Evolutionary conservation across 2,797 vertebrate species (phyloP).

Genomic region (Sylvilagus floridanus): DNA sequence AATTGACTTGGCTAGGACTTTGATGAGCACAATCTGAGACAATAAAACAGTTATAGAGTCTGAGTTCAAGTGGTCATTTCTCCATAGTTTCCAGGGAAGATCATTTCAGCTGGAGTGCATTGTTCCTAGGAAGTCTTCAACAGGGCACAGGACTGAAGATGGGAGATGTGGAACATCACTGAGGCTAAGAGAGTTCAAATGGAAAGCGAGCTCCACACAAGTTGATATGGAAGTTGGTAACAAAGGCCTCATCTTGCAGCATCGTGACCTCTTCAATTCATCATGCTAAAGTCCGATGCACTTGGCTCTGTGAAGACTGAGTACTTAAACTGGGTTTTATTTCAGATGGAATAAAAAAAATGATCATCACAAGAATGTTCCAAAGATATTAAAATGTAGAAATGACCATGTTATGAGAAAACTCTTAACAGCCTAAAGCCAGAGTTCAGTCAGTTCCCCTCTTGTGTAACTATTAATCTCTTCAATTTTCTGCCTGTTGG

Average conservation of each 20-base stretch:
- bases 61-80: slow-evolving; percentile 73
- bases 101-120: slow-evolving; percentile 72
- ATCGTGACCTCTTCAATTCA: background rate
- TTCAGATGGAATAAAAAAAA: slow-evolving; percentile 53
- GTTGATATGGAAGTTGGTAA: slow-evolving; percentile 23
- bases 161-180: slow-evolving; percentile 56
- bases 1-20: slow-evolving; percentile 67
- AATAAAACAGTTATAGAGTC: slow-evolving; percentile 65
- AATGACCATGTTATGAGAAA: slow-evolving; percentile 35
- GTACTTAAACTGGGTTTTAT: slow-evolving; percentile 8
- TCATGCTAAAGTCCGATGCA: background rate
- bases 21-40: slow-evolving; percentile 62
- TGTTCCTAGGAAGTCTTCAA: slow-evolving; percentile 18
- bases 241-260: slow-evolving; percentile 45
- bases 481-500: background rate
- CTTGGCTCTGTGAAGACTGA: slow-evolving; percentile 9
- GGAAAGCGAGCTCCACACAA: slow-evolving; percentile 45
- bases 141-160: background rate
- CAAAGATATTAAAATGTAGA: slow-evolving; percentile 56
- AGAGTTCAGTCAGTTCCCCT: background rate
- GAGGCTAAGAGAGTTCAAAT: background rate
- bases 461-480: background rate
- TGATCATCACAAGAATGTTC: slow-evolving; percentile 29
- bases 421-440: background rate
- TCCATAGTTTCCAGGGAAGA: slow-evolving; percentile 71